Evolutionary conservation across 2,113 vertebrate genomes (phyloP), one percentile per base, ranked within the genome.

Genomic region (Cepphus grylle): DNA sequence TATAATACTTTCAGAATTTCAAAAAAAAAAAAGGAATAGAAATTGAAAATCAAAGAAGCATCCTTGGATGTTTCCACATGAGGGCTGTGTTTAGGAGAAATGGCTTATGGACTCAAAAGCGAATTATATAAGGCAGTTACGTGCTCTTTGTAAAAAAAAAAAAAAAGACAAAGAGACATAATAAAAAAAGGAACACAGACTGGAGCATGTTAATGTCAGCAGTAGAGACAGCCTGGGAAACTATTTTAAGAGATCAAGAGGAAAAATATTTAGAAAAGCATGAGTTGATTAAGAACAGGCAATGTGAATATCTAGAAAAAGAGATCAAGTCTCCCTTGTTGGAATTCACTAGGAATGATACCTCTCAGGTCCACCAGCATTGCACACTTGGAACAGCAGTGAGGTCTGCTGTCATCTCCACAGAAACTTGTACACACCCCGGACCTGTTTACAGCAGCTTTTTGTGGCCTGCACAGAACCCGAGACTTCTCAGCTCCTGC

Each of bases 201-300:
- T 92, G 91, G 81, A 86, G 65, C 78, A 94, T 82, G 66, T 88
- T 91, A 97, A 86, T 86, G 53, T 95, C 93, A 86, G 89, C 55
- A 94, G 29, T 43, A 67, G 53, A 96, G 86, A 95, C 69, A 95
- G 91, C 47, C 93, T 96, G 89, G 82, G 91, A 96, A 96, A 95
- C 78, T 95, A 94, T 95, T 96, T 94, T 82, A 77, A 56, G 81
- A 96, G 34, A 91, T 94, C 62, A 96, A 83, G 81, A 81, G 58
- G 69, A 72, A 96, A 97, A 96, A 89, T 81, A 93, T 95, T 90
- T 95, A 78, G 83, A 96, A 89, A 88, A 81, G 38, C 87, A 77
- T 49, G 67, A 92, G 56, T 26, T 96, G 94, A 96, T 93, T 94
- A 94, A 97, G 88, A 97, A 81, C 93, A 97, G 89, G 71, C 82